Evolutionary conservation across 2,113 vertebrate species (phyloP).

Genomic region (Gopherus flavomarginatus): DNA sequence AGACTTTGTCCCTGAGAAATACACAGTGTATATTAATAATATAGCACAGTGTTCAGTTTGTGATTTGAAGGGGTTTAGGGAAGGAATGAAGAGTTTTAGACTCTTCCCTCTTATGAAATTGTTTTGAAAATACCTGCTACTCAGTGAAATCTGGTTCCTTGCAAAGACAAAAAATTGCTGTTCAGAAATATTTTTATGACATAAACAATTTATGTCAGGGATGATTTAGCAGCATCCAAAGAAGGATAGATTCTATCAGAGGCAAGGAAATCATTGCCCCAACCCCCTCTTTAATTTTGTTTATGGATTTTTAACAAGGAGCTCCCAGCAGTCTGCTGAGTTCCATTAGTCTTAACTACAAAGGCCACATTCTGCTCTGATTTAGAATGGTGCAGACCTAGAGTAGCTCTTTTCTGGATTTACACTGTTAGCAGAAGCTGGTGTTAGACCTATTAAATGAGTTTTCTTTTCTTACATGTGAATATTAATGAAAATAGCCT

Average conservation of each 20-base stretch:
- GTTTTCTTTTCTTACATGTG: rapidly evolving
- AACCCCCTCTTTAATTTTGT: neutral
- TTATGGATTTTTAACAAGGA: neutral
- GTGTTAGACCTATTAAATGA: neutral
- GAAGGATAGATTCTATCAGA: constrained; percentile 11
- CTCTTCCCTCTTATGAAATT: neutral
- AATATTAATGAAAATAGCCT: neutral
- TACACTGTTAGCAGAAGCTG: neutral
- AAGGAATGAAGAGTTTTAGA: constrained; percentile 22
- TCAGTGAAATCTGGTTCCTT: neutral
- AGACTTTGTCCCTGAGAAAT: neutral
- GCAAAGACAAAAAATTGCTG: constrained; percentile 6
- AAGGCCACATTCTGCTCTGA: rapidly evolving
- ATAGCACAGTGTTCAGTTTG: neutral
- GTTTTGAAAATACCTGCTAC: constrained; percentile 8
- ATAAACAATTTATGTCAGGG: neutral
- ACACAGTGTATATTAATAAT: neutral
- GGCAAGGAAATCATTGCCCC: neutral
- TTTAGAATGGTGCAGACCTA: rapidly evolving
- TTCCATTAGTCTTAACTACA: neutral
- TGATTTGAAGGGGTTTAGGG: neutral
- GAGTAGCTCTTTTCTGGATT: neutral
- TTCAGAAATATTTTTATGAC: constrained; percentile 38
- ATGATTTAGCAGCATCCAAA: constrained; percentile 33
- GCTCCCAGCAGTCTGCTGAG: rapidly evolving